phyloP scores from a whole-genome alignment of 2,888 invertebrate species.

The Aphidoletes aphidimyza region DNA sequence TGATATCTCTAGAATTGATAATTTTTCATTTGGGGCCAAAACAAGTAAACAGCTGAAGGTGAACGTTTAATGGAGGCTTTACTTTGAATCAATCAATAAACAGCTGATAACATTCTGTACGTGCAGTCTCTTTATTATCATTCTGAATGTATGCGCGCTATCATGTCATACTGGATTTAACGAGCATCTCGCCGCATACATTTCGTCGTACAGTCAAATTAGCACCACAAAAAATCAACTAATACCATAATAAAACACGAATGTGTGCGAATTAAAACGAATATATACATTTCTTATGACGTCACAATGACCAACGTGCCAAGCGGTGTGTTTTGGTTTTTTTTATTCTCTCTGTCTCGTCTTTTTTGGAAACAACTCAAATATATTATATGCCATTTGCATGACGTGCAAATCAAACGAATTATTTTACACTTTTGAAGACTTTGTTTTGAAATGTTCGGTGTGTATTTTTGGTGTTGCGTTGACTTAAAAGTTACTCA shows the following conservation, averaged over 20 bases:
- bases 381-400: no score
- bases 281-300: neutral
- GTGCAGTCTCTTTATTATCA: neutral
- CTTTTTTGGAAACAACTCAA: no score
- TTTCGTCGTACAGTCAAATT: no score
- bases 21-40: neutral
- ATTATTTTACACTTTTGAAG: no score
- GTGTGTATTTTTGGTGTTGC: no score
- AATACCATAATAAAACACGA: no score
- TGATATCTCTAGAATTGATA: no score
- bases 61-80: neutral
- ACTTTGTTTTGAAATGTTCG: no score
- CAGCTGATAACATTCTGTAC: neutral
- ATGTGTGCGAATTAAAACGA: neutral
- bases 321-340: neutral
- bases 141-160: neutral
- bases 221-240: neutral
- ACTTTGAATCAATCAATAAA: neutral
- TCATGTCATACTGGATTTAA: neutral
- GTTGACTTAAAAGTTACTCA: no score
- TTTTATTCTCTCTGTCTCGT: no score
- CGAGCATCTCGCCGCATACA: neutral
- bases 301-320: neutral
- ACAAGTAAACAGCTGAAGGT: neutral
- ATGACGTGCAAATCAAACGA: no score